Evolutionary conservation across 2,888 invertebrate genomes (phyloP).

Genomic region (Volucella inflata): DNA sequence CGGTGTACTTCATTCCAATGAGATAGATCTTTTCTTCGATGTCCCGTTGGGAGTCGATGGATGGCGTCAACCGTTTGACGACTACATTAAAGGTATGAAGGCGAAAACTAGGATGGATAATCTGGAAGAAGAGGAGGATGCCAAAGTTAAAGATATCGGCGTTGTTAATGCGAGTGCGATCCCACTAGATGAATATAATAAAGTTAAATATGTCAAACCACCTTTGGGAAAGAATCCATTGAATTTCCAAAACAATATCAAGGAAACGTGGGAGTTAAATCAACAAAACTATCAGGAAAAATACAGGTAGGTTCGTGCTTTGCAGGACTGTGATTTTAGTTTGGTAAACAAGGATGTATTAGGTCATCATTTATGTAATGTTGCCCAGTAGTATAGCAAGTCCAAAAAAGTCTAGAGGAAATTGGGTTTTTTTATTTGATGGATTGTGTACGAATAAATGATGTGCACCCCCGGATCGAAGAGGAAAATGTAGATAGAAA

Average conservation of each 20-base stretch:
- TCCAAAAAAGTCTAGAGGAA: too few species aligned
- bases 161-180: slow-evolving; percentile 41
- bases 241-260: neutral
- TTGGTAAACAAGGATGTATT: too few species aligned
- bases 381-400: too few species aligned
- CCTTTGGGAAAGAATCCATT: slow-evolving; percentile 11
- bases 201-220: neutral
- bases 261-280: neutral
- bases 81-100: neutral
- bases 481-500: too few species aligned
- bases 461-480: too few species aligned
- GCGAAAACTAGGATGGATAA: neutral
- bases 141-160: slow-evolving; percentile 29
- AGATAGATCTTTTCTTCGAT: slow-evolving; percentile 58
- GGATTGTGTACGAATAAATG: too few species aligned
- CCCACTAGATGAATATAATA: slow-evolving; percentile 25
- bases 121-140: neutral
- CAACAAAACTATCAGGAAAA: neutral
- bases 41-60: slow-evolving; percentile 55
- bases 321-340: too few species aligned
- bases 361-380: too few species aligned
- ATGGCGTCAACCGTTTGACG: slow-evolving; percentile 47
- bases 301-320: too few species aligned
- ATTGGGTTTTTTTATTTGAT: too few species aligned
- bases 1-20: slow-evolving; percentile 49